Base-by-base conservation (phyloP, 2,797 vertebrate species). In the Enteromius anoplus region DNA sequence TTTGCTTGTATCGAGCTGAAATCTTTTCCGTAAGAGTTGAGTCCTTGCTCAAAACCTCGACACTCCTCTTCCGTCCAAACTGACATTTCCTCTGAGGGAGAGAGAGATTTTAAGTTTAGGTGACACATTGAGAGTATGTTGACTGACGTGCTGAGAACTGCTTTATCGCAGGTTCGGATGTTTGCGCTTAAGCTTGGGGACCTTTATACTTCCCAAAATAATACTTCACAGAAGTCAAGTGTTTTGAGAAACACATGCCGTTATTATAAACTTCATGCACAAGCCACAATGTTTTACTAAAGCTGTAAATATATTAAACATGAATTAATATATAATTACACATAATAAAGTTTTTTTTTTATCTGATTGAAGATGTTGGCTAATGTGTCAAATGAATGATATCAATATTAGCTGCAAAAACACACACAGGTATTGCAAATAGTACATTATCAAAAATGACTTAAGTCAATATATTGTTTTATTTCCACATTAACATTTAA, bases 51-150 rank as follows among this genome's bases (percentile, higher is more conserved):
- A 93, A 99, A 99, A 90, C 97, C 96, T 92, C 96, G 95, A 92
- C 97, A 97, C 89, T 99, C 97, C 89, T 99, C 98, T 85, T 99
- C 97, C 55, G 96, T 98, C 98, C 97, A 99, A 69, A 98, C 94
- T 75, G 97, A 97, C 9, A 99, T 92, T 82, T 99, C 97, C 92
- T 99, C 98, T 99, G 90, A 78, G 15, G 37, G 45, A 55, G 23
- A 53, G 19, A 37, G 80, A 70, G 15, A 71, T 29, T 55, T 73
- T 4, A 71, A 37, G 65, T 70, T 45, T 21, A 51, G 9, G 65
- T 21, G 6, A 26, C 40, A 75, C 42, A 49, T 84, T 81, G 14
- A 73, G 62, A 72, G 58, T 34, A 19, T 37, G 37, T 23, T 81
- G 53, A 81, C 26, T 47, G 53, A 58, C 79, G 15, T 47, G 40